Conservation (phyloP, 2,797 vertebrate species). For the Adrianichthys oophorus region DNA sequence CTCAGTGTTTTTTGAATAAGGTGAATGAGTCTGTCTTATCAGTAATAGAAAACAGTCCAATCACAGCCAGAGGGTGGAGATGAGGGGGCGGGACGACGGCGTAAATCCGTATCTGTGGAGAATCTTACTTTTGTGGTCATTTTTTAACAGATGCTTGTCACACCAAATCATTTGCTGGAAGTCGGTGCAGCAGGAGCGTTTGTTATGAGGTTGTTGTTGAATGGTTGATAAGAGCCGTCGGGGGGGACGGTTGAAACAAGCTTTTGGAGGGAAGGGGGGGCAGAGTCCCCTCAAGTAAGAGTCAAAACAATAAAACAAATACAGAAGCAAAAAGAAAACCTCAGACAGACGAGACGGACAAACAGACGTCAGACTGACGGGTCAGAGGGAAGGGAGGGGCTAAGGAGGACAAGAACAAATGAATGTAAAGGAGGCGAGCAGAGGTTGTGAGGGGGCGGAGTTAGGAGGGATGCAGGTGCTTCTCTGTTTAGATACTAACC, state of each 20-base stretch:
- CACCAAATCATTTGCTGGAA: slow-evolving; percentile 25
- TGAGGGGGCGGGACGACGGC: background rate
- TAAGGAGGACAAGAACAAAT: slow-evolving; percentile 15
- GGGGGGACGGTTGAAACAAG: background rate
- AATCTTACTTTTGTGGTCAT: slow-evolving; percentile 2
- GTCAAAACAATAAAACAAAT: slow-evolving; percentile 8
- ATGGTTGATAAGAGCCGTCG: slow-evolving; percentile 2
- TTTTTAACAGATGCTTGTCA: slow-evolving; percentile 35
- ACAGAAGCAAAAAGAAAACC: slow-evolving; percentile 41
- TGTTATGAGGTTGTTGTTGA: slow-evolving; percentile 16
- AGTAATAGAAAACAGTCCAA: slow-evolving; percentile 6
- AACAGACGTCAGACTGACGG: slow-evolving; percentile 45
- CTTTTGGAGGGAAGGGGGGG: slow-evolving; percentile 11
- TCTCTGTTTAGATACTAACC: slow-evolving; percentile 80
- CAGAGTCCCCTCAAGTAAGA: slow-evolving; percentile 19
- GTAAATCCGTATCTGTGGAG: slow-evolving; percentile 18
- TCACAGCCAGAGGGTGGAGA: slow-evolving; percentile 13
- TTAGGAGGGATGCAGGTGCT: slow-evolving; percentile 57
- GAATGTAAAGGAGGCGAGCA: slow-evolving; percentile 49
- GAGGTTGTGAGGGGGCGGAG: slow-evolving; percentile 9
- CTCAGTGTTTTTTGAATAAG: background rate
- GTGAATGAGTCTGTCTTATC: slow-evolving; percentile 10
- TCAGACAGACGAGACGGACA: slow-evolving; percentile 51
- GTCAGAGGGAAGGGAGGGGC: slow-evolving; percentile 19
- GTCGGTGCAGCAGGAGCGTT: slow-evolving; percentile 65